Base-by-base conservation (phyloP, 2,888 invertebrate species). In the Hipparchia semele region DNA sequence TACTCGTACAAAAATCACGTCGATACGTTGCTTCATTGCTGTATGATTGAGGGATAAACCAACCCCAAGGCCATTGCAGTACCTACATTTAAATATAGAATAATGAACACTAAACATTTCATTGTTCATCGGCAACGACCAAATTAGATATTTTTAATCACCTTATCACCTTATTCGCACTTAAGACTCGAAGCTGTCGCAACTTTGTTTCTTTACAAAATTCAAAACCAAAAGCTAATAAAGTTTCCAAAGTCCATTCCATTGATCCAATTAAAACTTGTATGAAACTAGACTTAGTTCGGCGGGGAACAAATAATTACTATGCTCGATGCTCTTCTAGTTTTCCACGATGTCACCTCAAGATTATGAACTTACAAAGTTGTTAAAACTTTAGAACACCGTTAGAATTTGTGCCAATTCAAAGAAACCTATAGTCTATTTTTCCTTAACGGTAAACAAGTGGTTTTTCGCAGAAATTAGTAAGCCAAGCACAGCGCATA, bases 201-300 rank as follows among this genome's bases (percentile, higher is more conserved):
- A 60, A 68, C 13, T 46, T 51, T 51, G 12, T 13, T 60, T 51
- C 68, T 68, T 60, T 60, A 56, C 33, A 60, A 68, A 59, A 23
- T 51, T 6, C 49, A 4, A 60, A 68, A 51, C 68, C 33, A 68
- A 59, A 68, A 68, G 59, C 59, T 64, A 49, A 51, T 64, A 64
- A 23, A 49, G 49, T 64, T 46, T 64, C 49, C 64, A 64, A 8
- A 49, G 64, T 23, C 13, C 56, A 69, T 84, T 84, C 83, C 81
- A 84, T 83, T 81, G 79, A 83, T 84, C 84, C 86, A 87, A 88
- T 89, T 88, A 88, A 86, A 88, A 88, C 82, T 88, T 75, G 53
- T 46, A 69, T 2, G 45, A 45, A 58, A 68, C 67, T 67, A 66
- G 70, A 45, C 39, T 46, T 13, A 58, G 45, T 67, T 58, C 86